Conservation (phyloP, 2,113 vertebrate species). For the Ranitomeya variabilis region DNA sequence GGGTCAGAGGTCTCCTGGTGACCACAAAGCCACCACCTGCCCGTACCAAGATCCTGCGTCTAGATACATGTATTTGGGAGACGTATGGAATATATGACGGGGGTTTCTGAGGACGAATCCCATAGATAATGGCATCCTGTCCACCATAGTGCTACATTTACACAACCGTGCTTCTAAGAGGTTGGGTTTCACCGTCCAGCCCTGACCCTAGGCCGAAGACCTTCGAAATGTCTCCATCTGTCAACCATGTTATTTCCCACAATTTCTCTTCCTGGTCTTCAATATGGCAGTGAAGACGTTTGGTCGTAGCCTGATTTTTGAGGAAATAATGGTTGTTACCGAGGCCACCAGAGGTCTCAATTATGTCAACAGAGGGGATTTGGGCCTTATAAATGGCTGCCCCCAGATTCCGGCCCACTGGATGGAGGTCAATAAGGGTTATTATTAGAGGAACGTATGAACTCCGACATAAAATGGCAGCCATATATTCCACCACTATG, state of each 20-base stretch:
- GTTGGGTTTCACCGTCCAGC: neutral
- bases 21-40: neutral
- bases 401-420: no score
- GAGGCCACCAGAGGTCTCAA: no score
- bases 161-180: neutral
- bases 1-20: constrained; percentile 1
- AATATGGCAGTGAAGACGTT: no score
- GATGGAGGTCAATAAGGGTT: neutral
- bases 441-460: neutral
- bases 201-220: neutral
- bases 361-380: no score
- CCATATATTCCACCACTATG: no score
- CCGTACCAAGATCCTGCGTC: neutral
- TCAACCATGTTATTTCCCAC: no score
- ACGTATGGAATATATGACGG: neutral
- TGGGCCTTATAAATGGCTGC: no score
- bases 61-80: neutral
- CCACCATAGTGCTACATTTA: neutral
- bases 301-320: no score
- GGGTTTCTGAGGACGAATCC: neutral
- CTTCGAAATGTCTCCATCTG: no score
- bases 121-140: neutral
- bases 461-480: no score
- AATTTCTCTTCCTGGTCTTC: no score
- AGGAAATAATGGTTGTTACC: no score